Conservation (phyloP, 2,888 invertebrate species). For the Agrochola lota region DNA sequence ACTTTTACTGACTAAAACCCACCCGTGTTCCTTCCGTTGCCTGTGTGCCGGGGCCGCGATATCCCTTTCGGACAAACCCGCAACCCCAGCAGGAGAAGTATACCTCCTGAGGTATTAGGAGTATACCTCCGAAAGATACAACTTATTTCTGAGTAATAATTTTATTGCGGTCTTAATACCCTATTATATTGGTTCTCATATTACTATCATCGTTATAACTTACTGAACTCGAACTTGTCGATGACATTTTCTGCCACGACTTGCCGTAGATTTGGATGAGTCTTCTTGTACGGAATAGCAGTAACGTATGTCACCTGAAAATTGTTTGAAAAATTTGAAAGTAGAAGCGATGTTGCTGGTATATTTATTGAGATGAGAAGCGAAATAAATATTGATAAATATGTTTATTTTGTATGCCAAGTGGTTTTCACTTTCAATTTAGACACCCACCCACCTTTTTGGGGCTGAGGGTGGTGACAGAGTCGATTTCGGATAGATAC, state of each 20-base stretch:
- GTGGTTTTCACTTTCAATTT: conserved; percentile 34
- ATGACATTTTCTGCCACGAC: conserved; percentile 69
- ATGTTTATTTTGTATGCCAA: conserved; percentile 4
- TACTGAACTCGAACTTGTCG: conserved; percentile 55
- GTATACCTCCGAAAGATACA: not conserved
- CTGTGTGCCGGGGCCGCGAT: too few relatives aligned
- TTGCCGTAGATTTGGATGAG: conserved; percentile 64
- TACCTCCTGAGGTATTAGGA: too few relatives aligned
- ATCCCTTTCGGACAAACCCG: too few relatives aligned
- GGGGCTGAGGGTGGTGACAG: too few relatives aligned
- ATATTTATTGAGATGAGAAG: conserved; percentile 36
- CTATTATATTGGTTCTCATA: not conserved
- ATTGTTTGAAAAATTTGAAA: conserved; percentile 20
- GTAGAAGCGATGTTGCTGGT: conserved; percentile 28
- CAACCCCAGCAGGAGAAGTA: too few relatives aligned
- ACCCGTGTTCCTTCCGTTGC: too few relatives aligned
- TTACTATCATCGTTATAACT: conserved; percentile 18
- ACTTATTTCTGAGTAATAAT: not conserved
- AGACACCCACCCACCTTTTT: not conserved
- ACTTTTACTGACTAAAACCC: too few relatives aligned
- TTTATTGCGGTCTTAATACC: not conserved
- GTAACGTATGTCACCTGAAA: conserved; percentile 74
- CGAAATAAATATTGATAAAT: too few relatives aligned
- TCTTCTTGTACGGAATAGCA: conserved; percentile 63
- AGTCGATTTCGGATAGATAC: not conserved